These are phyloP conservation scores for Neodontobutis hainanensis DNA, from an alignment of 2,113 vertebrate genomes.

Conservation along the genomic window DNA sequence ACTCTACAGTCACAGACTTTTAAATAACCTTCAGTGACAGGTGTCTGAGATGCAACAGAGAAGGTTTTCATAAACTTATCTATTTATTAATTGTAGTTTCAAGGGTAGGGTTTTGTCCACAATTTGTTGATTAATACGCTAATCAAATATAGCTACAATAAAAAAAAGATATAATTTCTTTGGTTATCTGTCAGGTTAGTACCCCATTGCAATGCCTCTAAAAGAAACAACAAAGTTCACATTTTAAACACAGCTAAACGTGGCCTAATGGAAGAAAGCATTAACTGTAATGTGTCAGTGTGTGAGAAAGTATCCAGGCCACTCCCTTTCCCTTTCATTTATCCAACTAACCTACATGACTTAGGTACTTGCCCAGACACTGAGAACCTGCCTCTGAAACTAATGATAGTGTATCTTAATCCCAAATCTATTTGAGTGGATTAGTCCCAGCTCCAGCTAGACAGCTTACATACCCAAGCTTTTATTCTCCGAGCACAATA, in stretches of 20 bases:
- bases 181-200: no score
- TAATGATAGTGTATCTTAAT: constrained; percentile 2
- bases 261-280: background rate
- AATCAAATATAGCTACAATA: no score
- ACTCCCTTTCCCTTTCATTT: background rate
- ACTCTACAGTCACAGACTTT: background rate
- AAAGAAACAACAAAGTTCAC: background rate
- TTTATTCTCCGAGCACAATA: constrained; percentile 45
- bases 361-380: background rate
- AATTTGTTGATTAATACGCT: no score
- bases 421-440: background rate
- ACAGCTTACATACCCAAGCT: background rate
- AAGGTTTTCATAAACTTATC: no score
- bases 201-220: background rate
- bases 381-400: background rate
- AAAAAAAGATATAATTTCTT: no score
- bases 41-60: no score
- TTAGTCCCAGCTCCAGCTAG: background rate
- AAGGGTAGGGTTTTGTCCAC: no score
- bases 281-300: background rate
- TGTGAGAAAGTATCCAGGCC: background rate
- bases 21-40: no score
- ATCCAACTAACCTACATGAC: background rate
- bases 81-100: no score
- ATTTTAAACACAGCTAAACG: background rate